phyloP scores from a whole-genome alignment of 2,888 invertebrate genomes.

The Linyphia triangularis region DNA sequence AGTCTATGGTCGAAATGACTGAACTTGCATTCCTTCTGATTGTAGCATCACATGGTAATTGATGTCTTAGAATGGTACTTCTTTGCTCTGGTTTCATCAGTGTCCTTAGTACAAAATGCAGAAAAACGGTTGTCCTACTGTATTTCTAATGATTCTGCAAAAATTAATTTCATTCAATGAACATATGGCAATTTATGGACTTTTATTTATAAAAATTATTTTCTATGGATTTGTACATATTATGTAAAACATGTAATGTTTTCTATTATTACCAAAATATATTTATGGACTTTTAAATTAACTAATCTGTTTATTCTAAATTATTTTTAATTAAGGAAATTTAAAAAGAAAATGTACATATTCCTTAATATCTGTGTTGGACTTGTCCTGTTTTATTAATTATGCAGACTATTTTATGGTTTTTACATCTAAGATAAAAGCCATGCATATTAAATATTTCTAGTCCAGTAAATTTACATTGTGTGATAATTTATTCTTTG shows the following conservation, averaged over 20 bases:
- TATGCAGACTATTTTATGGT: background rate
- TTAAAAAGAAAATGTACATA: background rate
- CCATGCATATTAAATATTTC: background rate
- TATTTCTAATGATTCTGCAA: too few relatives aligned
- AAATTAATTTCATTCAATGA: too few relatives aligned
- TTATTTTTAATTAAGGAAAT: background rate
- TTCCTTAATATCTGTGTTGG: background rate
- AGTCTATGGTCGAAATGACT: conserved; percentile 6
- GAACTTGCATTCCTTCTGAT: conserved; percentile 40
- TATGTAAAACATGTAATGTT: too few relatives aligned
- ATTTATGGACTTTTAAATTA: too few relatives aligned
- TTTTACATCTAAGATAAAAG: background rate
- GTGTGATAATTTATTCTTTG: background rate
- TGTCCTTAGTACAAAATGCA: background rate
- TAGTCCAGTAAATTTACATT: background rate
- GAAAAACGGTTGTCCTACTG: background rate
- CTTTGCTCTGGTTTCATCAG: background rate
- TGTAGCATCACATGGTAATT: background rate
- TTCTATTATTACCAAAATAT: too few relatives aligned
- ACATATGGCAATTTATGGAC: too few relatives aligned
- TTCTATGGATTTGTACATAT: too few relatives aligned
- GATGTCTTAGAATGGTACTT: background rate
- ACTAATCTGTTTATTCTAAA: too few relatives aligned
- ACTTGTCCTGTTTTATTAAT: too few relatives aligned
- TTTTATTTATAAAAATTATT: too few relatives aligned